These are phyloP conservation scores for Porites cylindrica DNA, from an alignment of 92 coral and sea anemone species.

Conservation along the genomic window DNA sequence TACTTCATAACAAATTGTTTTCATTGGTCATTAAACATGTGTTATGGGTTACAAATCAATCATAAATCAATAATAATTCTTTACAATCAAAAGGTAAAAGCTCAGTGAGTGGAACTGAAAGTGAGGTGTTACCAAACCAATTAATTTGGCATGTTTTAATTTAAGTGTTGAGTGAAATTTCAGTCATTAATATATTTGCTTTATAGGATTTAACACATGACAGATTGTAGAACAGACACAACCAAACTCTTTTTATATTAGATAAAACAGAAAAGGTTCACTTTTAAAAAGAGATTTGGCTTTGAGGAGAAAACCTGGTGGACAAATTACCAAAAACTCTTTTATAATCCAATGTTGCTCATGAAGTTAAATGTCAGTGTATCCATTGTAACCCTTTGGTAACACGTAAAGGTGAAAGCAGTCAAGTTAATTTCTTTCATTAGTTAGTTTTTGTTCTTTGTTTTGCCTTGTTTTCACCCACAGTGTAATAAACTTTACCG, in stretches of 20 bases:
- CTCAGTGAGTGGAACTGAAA: not conserved
- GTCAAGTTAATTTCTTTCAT: too few species aligned
- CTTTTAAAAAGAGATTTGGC: not conserved
- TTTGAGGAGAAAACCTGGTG: too few species aligned
- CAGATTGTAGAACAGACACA: not conserved
- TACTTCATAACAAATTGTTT: slow-evolving; percentile 7
- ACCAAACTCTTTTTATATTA: not conserved
- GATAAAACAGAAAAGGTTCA: not conserved
- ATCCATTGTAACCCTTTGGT: too few species aligned
- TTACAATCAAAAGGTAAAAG: not conserved
- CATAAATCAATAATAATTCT: not conserved
- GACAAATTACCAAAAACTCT: not conserved
- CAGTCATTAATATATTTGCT: slow-evolving; percentile 4
- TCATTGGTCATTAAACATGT: slow-evolving; percentile 28
- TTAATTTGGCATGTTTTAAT: slow-evolving; percentile 1
- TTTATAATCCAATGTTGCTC: not conserved
- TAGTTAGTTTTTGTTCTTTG: too few species aligned
- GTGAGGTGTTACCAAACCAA: slow-evolving; percentile 10
- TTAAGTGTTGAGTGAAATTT: not conserved
- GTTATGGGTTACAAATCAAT: slow-evolving; percentile 20
- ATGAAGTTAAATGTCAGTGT: too few species aligned
- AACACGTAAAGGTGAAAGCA: too few species aligned
- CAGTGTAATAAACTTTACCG: too few species aligned
- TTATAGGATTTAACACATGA: not conserved
- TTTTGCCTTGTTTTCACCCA: too few species aligned